phyloP scores from a whole-genome alignment of 2,888 invertebrate species.

The Beris morrisii region DNA sequence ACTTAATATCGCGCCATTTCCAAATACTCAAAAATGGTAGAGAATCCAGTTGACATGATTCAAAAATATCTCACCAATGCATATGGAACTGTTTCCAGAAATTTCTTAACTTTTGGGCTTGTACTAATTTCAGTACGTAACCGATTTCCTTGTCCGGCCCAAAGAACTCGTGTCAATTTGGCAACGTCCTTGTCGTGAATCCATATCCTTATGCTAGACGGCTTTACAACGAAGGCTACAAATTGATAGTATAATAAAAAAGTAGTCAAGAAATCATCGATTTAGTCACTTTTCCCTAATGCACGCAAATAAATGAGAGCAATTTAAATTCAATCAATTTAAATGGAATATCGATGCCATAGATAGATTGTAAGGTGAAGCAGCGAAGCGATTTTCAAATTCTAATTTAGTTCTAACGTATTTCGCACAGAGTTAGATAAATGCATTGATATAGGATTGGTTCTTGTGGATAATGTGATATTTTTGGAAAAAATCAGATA shows the following conservation, averaged over 20 bases:
- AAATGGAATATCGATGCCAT: neutral
- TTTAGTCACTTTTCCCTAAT: neutral
- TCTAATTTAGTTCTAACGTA: no score
- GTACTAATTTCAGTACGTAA: constrained; percentile 82
- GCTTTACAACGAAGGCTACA: constrained; percentile 76
- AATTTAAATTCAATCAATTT: constrained; percentile 28
- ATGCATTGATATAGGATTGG: no score
- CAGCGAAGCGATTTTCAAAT: no score
- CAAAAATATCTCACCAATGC: constrained; percentile 70
- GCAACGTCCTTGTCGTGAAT: constrained; percentile 89
- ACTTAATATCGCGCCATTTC: no score
- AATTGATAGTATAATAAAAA: no score
- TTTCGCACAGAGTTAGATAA: no score
- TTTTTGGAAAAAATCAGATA: no score
- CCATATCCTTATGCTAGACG: constrained; percentile 93
- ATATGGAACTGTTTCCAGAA: constrained; percentile 90
- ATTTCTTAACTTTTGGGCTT: constrained; percentile 78
- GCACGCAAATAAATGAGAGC: constrained; percentile 5
- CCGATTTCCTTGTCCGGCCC: constrained; percentile 87
- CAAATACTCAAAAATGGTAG: no score
- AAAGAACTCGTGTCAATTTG: constrained; percentile 82
- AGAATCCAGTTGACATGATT: neutral
- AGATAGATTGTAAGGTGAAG: no score
- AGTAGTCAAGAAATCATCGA: no score
- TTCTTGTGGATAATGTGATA: no score